Percentiles rank a stretch among this genome's conserved stretches.
These are phyloP conservation scores for Spea multiplicata DNA, from an alignment of 2,113 vertebrate species.

Conservation along the genomic window DNA sequence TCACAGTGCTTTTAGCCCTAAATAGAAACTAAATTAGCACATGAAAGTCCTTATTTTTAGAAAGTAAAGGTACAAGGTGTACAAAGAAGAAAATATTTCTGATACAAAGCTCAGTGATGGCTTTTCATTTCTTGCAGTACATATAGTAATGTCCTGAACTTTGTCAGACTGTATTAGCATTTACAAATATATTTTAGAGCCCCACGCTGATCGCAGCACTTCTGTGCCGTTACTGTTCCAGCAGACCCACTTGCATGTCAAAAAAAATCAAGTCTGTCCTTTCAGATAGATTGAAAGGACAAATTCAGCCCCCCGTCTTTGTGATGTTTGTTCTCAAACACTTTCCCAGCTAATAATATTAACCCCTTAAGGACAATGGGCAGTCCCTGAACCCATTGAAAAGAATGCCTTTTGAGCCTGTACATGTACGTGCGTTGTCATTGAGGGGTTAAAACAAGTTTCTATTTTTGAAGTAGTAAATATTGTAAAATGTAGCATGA, in stretches of 20 bases:
- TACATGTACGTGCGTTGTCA: no score
- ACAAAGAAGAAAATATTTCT: neutral
- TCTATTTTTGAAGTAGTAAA: no score
- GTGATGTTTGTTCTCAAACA: no score
- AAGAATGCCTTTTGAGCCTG: no score
- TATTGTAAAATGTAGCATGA: no score
- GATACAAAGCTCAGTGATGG: neutral
- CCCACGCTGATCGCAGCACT: constrained; percentile 37
- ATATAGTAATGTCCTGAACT: constrained; percentile 61
- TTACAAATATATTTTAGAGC: constrained; percentile 61
- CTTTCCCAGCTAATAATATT: no score
- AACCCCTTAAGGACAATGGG: no score
- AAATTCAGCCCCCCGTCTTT: no score
- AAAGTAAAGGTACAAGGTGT: neutral
- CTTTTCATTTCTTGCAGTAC: constrained; percentile 43
- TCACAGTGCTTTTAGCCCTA: neutral
- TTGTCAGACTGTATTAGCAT: constrained; percentile 64
- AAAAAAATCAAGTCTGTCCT: neutral
- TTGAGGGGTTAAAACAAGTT: no score
- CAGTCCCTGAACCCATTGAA: no score
- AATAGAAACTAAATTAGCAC: neutral
- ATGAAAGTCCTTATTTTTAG: neutral
- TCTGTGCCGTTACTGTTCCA: neutral
- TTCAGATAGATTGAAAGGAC: no score
- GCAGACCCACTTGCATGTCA: neutral